A percentile compares a stretch with the other conserved stretches of the same genome.
phyloP scores from a whole-genome alignment of 2,797 vertebrate species.

The Discoglossus pictus region DNA sequence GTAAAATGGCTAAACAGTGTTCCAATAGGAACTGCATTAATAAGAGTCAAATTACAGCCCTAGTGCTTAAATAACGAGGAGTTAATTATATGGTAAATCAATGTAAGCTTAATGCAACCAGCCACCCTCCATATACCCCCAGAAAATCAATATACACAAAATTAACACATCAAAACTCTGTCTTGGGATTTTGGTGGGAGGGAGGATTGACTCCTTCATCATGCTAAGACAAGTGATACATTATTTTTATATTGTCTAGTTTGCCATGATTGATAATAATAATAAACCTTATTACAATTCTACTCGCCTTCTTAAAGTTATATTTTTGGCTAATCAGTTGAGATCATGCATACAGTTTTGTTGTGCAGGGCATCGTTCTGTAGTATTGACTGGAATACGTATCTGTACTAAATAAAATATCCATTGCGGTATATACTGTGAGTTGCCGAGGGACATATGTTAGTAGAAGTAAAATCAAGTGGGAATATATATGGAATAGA shows the following conservation, averaged over 20 bases:
- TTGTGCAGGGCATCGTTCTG: too few species aligned
- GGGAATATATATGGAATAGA: too few species aligned
- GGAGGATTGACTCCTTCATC: constrained; percentile 10
- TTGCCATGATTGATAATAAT: constrained; percentile 16
- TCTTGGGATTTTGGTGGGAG: constrained; percentile 33
- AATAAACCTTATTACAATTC: neutral
- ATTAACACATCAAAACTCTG: constrained; percentile 46
- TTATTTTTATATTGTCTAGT: neutral
- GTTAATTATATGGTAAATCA: constrained; percentile 53
- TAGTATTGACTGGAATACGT: too few species aligned
- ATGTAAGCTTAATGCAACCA: constrained; percentile 46
- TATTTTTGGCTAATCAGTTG: too few species aligned
- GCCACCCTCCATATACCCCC: constrained; percentile 48
- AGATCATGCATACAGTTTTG: too few species aligned
- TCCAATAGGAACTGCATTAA: constrained; percentile 49
- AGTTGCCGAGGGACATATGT: too few species aligned
- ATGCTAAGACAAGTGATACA: constrained; percentile 1
- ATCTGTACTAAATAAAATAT: too few species aligned
- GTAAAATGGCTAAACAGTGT: constrained; percentile 48
- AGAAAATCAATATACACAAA: constrained; percentile 46
- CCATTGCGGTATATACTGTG: too few species aligned
- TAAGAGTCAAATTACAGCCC: constrained; percentile 49
- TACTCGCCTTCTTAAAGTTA: too few species aligned
- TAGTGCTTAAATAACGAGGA: constrained; percentile 50
- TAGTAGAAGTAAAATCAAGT: too few species aligned